phyloP scores from a whole-genome alignment of 2,113 vertebrate genomes.

The Cynopterus brachyotis region DNA sequence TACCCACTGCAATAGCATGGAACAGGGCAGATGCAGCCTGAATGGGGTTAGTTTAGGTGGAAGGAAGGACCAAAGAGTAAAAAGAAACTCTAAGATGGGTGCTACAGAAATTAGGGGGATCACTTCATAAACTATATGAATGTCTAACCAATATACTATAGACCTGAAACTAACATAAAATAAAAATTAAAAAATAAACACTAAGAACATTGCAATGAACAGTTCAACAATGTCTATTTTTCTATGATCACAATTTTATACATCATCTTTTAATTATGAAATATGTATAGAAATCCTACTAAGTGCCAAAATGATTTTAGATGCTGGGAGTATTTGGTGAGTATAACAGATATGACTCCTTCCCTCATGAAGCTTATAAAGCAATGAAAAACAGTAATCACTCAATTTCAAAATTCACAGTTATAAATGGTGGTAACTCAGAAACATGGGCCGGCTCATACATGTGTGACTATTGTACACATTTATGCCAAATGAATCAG shows the following conservation, averaged over 20 bases:
- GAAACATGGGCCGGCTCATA: not conserved
- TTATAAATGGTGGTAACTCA: not conserved
- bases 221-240: not conserved
- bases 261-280: not conserved
- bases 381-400: not conserved
- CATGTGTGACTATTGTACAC: not conserved
- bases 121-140: too few species aligned
- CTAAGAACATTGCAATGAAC: not conserved
- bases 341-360: not conserved
- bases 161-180: too few species aligned
- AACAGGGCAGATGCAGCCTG: not conserved
- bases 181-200: not conserved
- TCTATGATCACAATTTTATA: not conserved
- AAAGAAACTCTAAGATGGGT: not conserved
- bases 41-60: not conserved
- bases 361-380: not conserved
- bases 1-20: rapidly evolving
- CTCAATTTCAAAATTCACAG: not conserved
- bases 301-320: not conserved
- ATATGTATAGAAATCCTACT: not conserved
- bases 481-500: not conserved
- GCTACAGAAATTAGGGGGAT: too few species aligned
- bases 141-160: too few species aligned
- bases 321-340: not conserved
- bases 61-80: not conserved